phyloP scores from a whole-genome alignment of 2,888 invertebrate species.

The Pristionchus maxplancki region DNA sequence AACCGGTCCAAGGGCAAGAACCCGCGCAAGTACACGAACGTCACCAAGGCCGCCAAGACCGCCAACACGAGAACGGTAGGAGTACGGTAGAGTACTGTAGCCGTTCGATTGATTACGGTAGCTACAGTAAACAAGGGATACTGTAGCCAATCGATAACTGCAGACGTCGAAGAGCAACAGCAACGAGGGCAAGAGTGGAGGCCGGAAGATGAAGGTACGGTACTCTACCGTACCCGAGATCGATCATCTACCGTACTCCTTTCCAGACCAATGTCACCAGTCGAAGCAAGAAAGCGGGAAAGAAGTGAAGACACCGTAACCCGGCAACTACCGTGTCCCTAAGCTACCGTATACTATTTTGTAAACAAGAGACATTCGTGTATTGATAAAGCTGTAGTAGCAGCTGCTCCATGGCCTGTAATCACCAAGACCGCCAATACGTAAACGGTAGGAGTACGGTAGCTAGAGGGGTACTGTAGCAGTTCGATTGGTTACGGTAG shows the following conservation, averaged over 20 bases:
- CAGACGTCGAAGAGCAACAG: background rate
- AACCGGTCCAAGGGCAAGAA: background rate
- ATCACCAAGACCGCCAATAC: too few species aligned
- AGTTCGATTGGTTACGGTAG: too few species aligned
- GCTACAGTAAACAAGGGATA: too few species aligned
- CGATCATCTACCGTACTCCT: background rate
- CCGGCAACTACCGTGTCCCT: background rate
- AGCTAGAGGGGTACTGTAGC: too few species aligned
- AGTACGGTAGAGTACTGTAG: background rate
- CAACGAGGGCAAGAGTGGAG: constrained; percentile 17
- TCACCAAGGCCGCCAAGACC: background rate
- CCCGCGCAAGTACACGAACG: background rate
- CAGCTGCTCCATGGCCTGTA: too few species aligned
- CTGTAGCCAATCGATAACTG: background rate
- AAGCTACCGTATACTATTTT: too few species aligned
- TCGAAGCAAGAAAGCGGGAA: background rate
- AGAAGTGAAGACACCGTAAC: background rate
- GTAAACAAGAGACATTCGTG: too few species aligned
- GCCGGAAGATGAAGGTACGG: background rate
- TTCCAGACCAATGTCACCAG: background rate
- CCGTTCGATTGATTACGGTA: background rate
- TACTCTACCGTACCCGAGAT: background rate
- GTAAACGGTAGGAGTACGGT: too few species aligned
- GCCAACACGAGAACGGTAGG: background rate
- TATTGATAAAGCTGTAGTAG: too few species aligned